These are phyloP conservation scores for Hyposmocoma kahamanoa DNA, from an alignment of 1,140 invertebrate genomes.

Conservation along the genomic window DNA sequence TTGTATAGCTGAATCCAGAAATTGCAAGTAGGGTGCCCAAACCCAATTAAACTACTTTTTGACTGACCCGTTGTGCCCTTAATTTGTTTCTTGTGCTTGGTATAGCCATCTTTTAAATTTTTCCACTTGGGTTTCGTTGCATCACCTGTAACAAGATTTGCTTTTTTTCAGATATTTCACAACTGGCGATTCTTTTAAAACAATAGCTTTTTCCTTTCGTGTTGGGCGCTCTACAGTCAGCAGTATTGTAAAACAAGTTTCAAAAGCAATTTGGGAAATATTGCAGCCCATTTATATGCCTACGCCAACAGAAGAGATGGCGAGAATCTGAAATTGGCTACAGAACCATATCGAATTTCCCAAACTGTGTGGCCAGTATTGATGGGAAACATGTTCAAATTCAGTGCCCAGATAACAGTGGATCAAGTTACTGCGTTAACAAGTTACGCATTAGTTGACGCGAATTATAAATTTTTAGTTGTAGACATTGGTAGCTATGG, in stretches of 20 bases:
- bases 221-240: not conserved
- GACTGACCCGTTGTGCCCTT: conserved; percentile 3
- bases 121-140: conserved; percentile 23
- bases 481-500: conserved; percentile 11
- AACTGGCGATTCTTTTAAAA: no score
- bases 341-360: no score
- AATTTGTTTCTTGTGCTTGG: conserved; percentile 19
- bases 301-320: conserved; percentile 1
- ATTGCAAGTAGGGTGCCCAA: not conserved
- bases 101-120: conserved; percentile 23
- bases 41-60: not conserved
- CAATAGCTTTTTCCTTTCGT: not conserved
- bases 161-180: no score
- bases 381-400: no score
- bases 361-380: no score
- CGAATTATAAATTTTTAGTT: conserved; percentile 11
- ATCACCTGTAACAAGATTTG: conserved; percentile 14
- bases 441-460: conserved; percentile 9
- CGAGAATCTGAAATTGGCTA: no score
- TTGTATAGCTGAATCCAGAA: not conserved
- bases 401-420: no score
- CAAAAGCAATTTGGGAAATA: conserved; percentile 1
- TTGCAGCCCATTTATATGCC: conserved; percentile 4
- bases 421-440: no score
- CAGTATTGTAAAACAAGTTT: not conserved